These are phyloP conservation scores for Poliocrania exsul DNA, from an alignment of 2,797 vertebrate species.

Conservation along the genomic window DNA sequence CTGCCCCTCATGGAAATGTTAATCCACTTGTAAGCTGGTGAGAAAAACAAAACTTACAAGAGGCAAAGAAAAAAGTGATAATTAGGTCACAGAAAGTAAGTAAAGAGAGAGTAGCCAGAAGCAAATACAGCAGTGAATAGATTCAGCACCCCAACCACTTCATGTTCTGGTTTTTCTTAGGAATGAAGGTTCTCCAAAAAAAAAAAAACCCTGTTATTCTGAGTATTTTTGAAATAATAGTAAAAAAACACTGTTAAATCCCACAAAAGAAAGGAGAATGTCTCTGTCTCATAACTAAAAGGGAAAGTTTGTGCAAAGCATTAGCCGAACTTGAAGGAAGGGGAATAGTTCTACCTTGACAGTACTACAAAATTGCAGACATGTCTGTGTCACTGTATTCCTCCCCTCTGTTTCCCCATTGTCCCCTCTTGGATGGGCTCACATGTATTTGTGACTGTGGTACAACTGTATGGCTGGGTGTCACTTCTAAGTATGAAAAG, in stretches of 20 bases:
- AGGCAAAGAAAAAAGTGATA: background rate
- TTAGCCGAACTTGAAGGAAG: background rate
- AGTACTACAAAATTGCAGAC: background rate
- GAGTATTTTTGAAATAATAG: background rate
- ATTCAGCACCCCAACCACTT: background rate
- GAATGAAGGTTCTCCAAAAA: background rate
- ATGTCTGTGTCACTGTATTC: background rate
- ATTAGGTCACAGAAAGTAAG: background rate
- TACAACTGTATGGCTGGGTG: background rate
- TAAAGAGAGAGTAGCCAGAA: background rate
- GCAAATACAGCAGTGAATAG: background rate
- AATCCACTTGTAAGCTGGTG: background rate
- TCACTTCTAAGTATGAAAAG: background rate
- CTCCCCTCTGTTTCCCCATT: background rate
- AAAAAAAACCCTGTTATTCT: background rate
- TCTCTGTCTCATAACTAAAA: background rate
- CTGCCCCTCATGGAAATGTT: background rate
- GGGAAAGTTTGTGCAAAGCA: background rate
- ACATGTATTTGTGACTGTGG: accelerated
- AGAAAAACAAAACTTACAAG: background rate
- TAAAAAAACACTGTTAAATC: background rate
- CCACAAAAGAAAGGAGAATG: background rate
- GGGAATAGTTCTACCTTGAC: background rate
- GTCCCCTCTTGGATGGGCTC: background rate
- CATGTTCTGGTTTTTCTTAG: background rate